phyloP scores from a whole-genome alignment of 2,888 invertebrate species.

The Drosophila greeni region DNA sequence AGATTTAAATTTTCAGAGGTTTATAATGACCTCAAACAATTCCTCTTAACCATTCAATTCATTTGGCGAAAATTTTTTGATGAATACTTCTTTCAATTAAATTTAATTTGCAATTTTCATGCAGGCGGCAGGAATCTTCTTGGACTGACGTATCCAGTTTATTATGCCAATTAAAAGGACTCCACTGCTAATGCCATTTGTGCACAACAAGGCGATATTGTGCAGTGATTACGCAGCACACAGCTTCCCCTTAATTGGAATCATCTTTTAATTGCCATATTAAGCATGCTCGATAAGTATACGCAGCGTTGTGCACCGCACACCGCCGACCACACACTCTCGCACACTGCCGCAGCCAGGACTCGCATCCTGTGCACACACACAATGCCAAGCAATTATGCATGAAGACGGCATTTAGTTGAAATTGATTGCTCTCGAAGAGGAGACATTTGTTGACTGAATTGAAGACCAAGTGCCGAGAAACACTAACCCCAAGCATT shows the following conservation, averaged over 20 bases:
- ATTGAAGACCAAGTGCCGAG: constrained; percentile 26
- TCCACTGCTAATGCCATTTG: constrained; percentile 49
- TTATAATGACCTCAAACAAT: not conserved
- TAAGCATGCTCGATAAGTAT: constrained; percentile 58
- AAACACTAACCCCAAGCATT: constrained; percentile 25
- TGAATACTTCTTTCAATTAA: not conserved
- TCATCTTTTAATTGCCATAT: constrained; percentile 70
- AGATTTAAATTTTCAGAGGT: not conserved
- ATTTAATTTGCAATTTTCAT: not conserved
- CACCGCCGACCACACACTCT: constrained; percentile 12
- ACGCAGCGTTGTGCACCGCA: constrained; percentile 32
- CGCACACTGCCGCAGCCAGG: constrained; percentile 9
- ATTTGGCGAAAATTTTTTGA: not conserved
- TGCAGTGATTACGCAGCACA: constrained; percentile 39
- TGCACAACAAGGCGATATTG: constrained; percentile 43
- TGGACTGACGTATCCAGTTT: constrained; percentile 20
- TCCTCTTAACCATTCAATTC: not conserved
- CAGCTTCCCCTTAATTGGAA: constrained; percentile 64
- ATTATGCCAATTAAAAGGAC: constrained; percentile 56
- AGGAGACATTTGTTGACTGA: constrained; percentile 44
- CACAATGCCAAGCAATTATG: constrained; percentile 55
- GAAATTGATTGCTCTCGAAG: constrained; percentile 63
- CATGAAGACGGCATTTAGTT: constrained; percentile 67
- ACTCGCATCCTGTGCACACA: constrained; percentile 12
- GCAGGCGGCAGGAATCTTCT: not conserved